phyloP scores from a whole-genome alignment of 1,140 invertebrate genomes.

The Zaprionus gabonicus region DNA sequence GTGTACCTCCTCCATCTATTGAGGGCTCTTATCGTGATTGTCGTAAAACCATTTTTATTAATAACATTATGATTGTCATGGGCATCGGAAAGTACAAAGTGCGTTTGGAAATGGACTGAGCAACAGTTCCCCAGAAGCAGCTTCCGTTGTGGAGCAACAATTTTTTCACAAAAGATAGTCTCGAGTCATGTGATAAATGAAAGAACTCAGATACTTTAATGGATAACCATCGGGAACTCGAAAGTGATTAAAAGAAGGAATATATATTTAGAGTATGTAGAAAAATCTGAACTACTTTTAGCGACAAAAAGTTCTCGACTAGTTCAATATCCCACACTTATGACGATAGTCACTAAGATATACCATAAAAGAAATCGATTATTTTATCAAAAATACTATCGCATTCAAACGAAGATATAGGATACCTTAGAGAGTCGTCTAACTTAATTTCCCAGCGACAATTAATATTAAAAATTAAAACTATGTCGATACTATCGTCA shows the following conservation, averaged over 20 bases:
- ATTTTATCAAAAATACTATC: too few species aligned
- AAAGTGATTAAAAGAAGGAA: too few species aligned
- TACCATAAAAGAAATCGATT: too few species aligned
- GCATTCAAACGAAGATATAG: too few species aligned
- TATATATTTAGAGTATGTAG: too few species aligned
- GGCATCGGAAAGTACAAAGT: constrained; percentile 8
- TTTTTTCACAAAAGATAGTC: neutral
- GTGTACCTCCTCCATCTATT: constrained; percentile 37
- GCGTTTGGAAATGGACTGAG: neutral
- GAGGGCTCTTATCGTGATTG: constrained; percentile 70
- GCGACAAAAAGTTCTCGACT: too few species aligned
- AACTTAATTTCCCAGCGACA: neutral
- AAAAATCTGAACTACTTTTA: too few species aligned
- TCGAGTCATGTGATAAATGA: neutral
- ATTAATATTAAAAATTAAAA: neutral
- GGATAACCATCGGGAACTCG: neutral
- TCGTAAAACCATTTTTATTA: constrained; percentile 75
- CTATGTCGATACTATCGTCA: neutral
- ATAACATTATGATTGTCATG: constrained; percentile 74
- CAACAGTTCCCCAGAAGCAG: neutral
- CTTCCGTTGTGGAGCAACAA: neutral
- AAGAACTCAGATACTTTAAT: neutral
- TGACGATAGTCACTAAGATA: too few species aligned
- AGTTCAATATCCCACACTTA: too few species aligned
- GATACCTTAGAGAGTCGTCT: too few species aligned